Conservation (phyloP, 2,888 invertebrate genomes). For the Drosophila tanythrix region DNA sequence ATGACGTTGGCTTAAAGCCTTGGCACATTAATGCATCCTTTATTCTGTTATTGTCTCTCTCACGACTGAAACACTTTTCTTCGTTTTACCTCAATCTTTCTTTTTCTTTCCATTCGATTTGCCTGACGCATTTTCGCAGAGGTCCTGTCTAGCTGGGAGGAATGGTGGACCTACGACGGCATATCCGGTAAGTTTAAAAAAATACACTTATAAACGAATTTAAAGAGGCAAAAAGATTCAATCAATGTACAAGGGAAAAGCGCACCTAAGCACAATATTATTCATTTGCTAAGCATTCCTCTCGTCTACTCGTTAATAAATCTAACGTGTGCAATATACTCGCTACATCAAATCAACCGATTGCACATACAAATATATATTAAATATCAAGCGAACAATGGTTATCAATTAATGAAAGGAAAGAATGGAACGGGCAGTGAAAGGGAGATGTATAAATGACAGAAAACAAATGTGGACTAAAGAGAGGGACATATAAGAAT, state of each 20-base stretch:
- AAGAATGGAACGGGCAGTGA: not conserved
- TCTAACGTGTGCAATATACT: constrained; percentile 5
- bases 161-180: constrained; percentile 98
- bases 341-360: constrained; percentile 6
- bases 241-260: not conserved
- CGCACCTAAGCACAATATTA: not conserved
- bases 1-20: constrained; percentile 36
- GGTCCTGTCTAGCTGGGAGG: constrained; percentile 91
- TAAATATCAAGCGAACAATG: not conserved
- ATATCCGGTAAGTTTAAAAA: constrained; percentile 92
- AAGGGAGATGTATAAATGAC: not conserved
- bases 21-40: constrained; percentile 49
- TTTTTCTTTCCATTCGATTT: constrained; percentile 15
- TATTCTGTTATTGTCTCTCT: constrained; percentile 32
- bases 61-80: constrained; percentile 21
- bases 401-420: not conserved
- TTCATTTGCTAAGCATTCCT: not conserved
- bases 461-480: not conserved
- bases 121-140: constrained; percentile 68
- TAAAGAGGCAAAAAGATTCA: not conserved
- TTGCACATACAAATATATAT: not conserved
- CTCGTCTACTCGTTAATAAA: not conserved
- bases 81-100: not conserved
- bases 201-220: constrained; percentile 13
- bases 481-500: not conserved